Evolutionary conservation across 2,797 vertebrate genomes (phyloP).

Genomic region (Characodon lateralis): DNA sequence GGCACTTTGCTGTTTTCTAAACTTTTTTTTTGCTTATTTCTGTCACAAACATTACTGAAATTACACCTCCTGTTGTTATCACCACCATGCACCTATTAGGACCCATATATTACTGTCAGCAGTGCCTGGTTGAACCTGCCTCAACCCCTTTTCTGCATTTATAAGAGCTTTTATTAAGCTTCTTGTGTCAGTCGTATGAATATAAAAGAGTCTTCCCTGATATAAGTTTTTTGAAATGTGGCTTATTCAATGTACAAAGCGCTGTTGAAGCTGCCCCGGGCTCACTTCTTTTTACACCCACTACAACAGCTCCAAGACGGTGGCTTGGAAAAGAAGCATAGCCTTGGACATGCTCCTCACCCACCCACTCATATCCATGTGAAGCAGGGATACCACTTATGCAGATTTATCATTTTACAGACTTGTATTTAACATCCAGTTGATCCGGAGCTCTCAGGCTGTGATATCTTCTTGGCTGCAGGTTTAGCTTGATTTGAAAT

Average conservation of each 20-base stretch:
- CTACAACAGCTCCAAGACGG: constrained; percentile 59
- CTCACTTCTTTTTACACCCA: constrained; percentile 66
- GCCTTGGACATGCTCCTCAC: constrained; percentile 71
- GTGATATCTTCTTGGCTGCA: constrained; percentile 41
- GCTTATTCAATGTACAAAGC: constrained; percentile 61
- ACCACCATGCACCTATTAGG: constrained; percentile 78
- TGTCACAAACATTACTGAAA: constrained; percentile 74
- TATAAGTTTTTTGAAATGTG: constrained; percentile 63
- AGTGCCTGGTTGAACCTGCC: constrained; percentile 71
- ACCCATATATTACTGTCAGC: constrained; percentile 78
- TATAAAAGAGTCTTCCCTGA: constrained; percentile 64
- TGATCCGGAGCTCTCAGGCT: constrained; percentile 41
- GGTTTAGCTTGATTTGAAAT: constrained; percentile 43
- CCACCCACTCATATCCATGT: constrained; percentile 67
- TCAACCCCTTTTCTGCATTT: constrained; percentile 67
- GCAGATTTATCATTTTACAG: constrained; percentile 63
- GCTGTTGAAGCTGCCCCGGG: constrained; percentile 55
- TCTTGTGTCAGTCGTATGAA: constrained; percentile 60
- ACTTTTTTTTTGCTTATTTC: constrained; percentile 64
- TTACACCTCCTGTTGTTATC: constrained; percentile 76
- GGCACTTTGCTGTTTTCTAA: constrained; percentile 71
- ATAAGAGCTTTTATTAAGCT: constrained; percentile 67
- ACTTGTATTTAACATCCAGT: constrained; percentile 49
- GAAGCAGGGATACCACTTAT: constrained; percentile 68
- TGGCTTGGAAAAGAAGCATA: constrained; percentile 46